phyloP scores from a whole-genome alignment of 2,888 invertebrate species.

The Chaitophorus viminalis region DNA sequence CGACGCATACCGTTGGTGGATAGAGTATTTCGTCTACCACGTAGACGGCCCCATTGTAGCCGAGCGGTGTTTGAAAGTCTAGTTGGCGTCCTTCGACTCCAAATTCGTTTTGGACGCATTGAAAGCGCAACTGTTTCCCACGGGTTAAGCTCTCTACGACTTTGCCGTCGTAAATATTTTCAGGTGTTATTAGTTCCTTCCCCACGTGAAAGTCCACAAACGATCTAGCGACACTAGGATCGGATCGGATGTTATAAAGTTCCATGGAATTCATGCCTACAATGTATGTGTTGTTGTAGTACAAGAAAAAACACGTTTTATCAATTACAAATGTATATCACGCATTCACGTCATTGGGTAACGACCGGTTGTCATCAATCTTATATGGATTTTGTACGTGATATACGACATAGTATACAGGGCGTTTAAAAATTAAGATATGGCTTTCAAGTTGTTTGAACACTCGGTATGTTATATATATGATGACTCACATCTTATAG shows the following conservation, averaged over 20 bases:
- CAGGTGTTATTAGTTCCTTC: background rate
- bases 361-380: background rate
- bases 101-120: conserved; percentile 45
- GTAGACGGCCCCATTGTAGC: conserved; percentile 35
- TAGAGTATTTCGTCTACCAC: background rate
- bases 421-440: background rate
- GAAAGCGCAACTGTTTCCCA: conserved; percentile 35
- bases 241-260: conserved; percentile 18
- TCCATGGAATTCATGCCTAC: conserved; percentile 6
- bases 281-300: background rate
- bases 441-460: background rate
- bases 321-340: background rate
- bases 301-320: background rate
- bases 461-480: background rate
- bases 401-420: background rate
- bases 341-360: background rate
- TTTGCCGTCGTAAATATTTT: conserved; percentile 42
- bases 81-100: conserved; percentile 34
- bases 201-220: conserved; percentile 40
- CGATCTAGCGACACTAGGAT: conserved; percentile 7
- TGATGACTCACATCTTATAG: conserved; percentile 67
- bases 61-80: conserved; percentile 3
- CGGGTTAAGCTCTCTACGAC: conserved; percentile 18
- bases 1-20: conserved; percentile 35
- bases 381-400: background rate